Evolutionary conservation across 1,140 invertebrate genomes (phyloP).

Genomic region (Drosophila lacertosa): DNA sequence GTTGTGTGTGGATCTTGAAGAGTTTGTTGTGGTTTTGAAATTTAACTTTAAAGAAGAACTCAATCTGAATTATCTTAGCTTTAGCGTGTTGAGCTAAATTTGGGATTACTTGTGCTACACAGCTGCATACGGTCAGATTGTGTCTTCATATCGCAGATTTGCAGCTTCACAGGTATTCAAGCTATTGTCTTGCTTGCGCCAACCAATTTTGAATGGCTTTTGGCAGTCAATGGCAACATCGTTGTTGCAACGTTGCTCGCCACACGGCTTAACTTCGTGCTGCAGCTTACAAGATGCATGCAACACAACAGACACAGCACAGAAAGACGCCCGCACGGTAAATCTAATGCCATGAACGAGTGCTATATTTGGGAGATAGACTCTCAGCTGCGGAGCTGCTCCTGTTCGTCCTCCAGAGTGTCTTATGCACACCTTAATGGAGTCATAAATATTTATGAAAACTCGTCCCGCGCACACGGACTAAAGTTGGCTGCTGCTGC

Average conservation of each 20-base stretch:
- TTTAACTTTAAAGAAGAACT: too few relatives aligned
- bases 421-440: slow-evolving; percentile 83
- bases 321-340: slow-evolving; percentile 43
- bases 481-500: slow-evolving; percentile 59
- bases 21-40: too few relatives aligned
- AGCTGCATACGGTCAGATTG: too few relatives aligned
- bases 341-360: slow-evolving; percentile 57
- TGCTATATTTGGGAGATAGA: slow-evolving; percentile 38
- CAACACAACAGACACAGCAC: slow-evolving; percentile 34
- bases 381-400: slow-evolving; percentile 11
- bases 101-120: too few relatives aligned
- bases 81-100: too few relatives aligned
- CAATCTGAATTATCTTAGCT: too few relatives aligned
- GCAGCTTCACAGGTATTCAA: neutral
- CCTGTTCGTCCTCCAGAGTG: slow-evolving; percentile 69
- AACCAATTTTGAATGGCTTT: slow-evolving; percentile 34
- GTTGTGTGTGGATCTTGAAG: too few relatives aligned
- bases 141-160: too few relatives aligned
- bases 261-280: slow-evolving; percentile 50
- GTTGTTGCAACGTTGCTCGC: slow-evolving; percentile 27
- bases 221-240: slow-evolving; percentile 42
- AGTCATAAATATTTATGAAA: slow-evolving; percentile 84
- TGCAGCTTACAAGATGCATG: slow-evolving; percentile 58
- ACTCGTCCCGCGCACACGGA: slow-evolving; percentile 43
- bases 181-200: neutral